Conservation (phyloP, 2,888 invertebrate species). For the Meandrusa payeni region DNA sequence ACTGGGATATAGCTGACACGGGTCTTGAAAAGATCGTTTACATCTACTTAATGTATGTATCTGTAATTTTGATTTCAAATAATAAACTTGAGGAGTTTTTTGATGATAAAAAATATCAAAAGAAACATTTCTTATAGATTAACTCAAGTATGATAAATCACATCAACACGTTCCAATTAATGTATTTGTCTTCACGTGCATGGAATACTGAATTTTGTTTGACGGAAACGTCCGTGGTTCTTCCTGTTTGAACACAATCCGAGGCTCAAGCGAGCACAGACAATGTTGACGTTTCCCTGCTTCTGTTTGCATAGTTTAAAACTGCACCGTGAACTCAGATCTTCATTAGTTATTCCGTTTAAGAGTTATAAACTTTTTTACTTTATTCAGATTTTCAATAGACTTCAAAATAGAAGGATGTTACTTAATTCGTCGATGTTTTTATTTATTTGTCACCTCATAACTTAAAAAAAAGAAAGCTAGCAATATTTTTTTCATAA, state of each 20-base stretch:
- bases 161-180: constrained; percentile 37
- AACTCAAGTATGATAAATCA: constrained; percentile 62
- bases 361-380: background rate
- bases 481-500: no score
- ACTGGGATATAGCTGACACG: no score
- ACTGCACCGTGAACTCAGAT: constrained; percentile 31
- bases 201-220: constrained; percentile 47
- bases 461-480: no score
- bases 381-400: no score
- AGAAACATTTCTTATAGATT: background rate
- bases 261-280: constrained; percentile 8
- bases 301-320: constrained; percentile 42
- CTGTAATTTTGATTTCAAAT: no score
- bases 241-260: constrained; percentile 41
- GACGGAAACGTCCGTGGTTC: constrained; percentile 44
- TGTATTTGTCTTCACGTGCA: constrained; percentile 35
- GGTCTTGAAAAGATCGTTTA: no score
- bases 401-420: no score
- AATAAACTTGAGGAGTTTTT: no score
- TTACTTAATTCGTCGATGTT: no score
- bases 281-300: constrained; percentile 33
- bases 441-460: no score
- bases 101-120: background rate
- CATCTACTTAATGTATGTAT: no score
- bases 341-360: constrained; percentile 32